phyloP scores from a whole-genome alignment of 2,797 vertebrate genomes.

The Pagetopsis macropterus region DNA sequence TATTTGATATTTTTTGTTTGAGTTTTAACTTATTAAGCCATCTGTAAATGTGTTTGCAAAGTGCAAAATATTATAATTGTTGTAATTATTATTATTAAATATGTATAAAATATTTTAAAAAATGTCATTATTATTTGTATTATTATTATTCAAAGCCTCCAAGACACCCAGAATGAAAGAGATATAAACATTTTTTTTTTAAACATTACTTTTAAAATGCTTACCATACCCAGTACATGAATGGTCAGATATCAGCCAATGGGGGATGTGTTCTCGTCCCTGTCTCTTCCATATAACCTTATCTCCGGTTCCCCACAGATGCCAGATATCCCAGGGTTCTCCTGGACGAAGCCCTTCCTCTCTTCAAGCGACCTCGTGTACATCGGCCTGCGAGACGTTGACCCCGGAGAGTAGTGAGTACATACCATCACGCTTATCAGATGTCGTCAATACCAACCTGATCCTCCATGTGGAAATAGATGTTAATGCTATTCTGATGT shows the following conservation, averaged over 20 bases:
- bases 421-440: fast-evolving
- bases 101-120: no score
- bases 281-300: neutral
- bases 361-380: constrained; percentile 91
- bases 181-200: neutral
- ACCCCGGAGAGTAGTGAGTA: constrained; percentile 95
- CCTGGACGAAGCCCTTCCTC: constrained; percentile 94
- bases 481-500: neutral
- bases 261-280: neutral
- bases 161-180: fast-evolving
- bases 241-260: no score
- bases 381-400: constrained; percentile 94
- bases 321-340: constrained; percentile 93
- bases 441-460: neutral
- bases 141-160: no score
- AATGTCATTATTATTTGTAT: no score
- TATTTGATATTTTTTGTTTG: no score
- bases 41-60: no score
- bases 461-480: neutral
- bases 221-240: neutral
- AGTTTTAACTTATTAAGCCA: no score
- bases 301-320: constrained; percentile 78
- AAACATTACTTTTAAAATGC: no score
- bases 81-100: no score
- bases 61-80: no score